Evolutionary conservation across 2,797 vertebrate species (phyloP).

Genomic region (Huso huso): DNA sequence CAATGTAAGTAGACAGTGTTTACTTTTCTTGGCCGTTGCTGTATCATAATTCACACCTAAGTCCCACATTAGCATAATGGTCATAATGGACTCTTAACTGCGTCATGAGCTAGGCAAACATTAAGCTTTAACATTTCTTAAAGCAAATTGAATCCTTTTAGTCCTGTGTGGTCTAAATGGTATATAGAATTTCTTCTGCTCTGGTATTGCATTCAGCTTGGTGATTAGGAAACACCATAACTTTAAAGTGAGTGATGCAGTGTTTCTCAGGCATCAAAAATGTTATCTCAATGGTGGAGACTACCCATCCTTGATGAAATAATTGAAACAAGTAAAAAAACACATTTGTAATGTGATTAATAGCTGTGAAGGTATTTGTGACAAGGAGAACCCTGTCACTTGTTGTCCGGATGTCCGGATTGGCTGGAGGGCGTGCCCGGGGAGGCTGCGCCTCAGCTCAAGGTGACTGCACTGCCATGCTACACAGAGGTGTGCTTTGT

Average conservation of each 20-base stretch:
- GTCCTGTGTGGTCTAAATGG: constrained; percentile 27
- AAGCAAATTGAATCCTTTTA: constrained; percentile 5
- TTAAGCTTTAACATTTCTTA: not conserved
- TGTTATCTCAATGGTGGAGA: constrained; percentile 28
- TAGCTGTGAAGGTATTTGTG: constrained; percentile 7
- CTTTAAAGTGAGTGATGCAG: constrained; percentile 21
- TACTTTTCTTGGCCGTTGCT: constrained; percentile 5
- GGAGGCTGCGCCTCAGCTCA: too few species aligned
- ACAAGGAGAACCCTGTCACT: too few species aligned
- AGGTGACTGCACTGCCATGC: too few species aligned
- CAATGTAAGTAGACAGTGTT: constrained; percentile 6
- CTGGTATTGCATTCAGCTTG: constrained; percentile 9
- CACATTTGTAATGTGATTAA: too few species aligned
- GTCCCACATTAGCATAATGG: not conserved
- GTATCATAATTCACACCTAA: constrained; percentile 12
- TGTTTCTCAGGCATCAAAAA: constrained; percentile 24
- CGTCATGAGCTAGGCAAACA: not conserved
- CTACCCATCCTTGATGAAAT: constrained; percentile 18
- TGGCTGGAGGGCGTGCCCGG: too few species aligned
- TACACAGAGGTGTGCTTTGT: too few species aligned
- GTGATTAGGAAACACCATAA: constrained; percentile 22
- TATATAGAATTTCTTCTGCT: constrained; percentile 21
- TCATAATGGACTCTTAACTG: constrained; percentile 10
- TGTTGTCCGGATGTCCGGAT: too few species aligned
- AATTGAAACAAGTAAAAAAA: constrained; percentile 12